Evolutionary conservation across 2,113 vertebrate species (phyloP).

Genomic region (Nematolebias whitei): DNA sequence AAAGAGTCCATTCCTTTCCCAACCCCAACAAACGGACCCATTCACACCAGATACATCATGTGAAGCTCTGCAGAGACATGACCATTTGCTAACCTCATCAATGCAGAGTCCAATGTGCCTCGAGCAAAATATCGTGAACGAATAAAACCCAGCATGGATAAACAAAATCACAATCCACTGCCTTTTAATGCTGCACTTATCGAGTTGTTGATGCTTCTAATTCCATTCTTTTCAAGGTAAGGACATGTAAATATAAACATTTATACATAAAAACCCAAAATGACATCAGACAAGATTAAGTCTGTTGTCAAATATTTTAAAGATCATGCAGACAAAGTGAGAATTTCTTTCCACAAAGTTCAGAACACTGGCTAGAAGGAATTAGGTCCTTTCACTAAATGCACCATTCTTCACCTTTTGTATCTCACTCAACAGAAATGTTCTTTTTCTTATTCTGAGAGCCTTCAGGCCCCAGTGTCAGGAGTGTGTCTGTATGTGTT

Average conservation of each 20-base stretch:
- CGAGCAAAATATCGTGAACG: slow-evolving; percentile 57
- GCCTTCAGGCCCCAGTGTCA: slow-evolving; percentile 20
- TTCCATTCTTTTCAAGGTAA: slow-evolving; percentile 31
- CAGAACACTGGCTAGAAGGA: slow-evolving; percentile 43
- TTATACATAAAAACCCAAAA: slow-evolving; percentile 24
- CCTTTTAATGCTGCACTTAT: slow-evolving; percentile 53
- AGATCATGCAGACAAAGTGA: slow-evolving; percentile 56
- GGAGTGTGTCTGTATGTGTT: slow-evolving; percentile 24
- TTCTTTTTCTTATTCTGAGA: slow-evolving; percentile 35
- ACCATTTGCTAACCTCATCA: slow-evolving; percentile 65
- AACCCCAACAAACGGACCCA: slow-evolving; percentile 65
- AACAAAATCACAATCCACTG: slow-evolving; percentile 48
- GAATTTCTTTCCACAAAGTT: slow-evolving; percentile 32
- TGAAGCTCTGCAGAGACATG: slow-evolving; percentile 65
- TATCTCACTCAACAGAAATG: slow-evolving; percentile 33
- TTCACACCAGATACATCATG: slow-evolving; percentile 74
- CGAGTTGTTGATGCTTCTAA: slow-evolving; percentile 46
- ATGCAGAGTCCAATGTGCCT: slow-evolving; percentile 42
- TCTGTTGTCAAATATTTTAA: slow-evolving; percentile 51
- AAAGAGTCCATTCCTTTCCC: slow-evolving; percentile 42
- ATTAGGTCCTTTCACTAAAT: slow-evolving; percentile 22
- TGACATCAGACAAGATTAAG: slow-evolving; percentile 39
- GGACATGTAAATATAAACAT: slow-evolving; percentile 46
- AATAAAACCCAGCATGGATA: slow-evolving; percentile 56
- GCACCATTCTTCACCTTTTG: slow-evolving; percentile 22